Conservation (phyloP, 2,888 invertebrate genomes). For the Lasioglossum malachurum region DNA sequence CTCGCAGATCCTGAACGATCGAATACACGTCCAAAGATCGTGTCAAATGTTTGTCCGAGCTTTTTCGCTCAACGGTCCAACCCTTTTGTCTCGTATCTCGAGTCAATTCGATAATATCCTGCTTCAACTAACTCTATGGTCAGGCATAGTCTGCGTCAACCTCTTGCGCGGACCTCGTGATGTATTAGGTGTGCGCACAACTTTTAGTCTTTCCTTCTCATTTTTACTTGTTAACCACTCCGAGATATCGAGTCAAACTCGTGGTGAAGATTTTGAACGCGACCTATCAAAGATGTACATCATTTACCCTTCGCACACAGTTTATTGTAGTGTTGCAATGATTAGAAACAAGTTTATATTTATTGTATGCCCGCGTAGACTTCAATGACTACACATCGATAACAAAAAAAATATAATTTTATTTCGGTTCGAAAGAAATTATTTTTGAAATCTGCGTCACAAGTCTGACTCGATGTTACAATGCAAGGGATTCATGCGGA, state of each 20-base stretch:
- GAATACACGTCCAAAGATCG: slow-evolving; percentile 49
- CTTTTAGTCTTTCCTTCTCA: background rate
- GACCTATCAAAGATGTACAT: background rate
- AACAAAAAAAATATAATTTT: too few species aligned
- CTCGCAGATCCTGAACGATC: slow-evolving; percentile 50
- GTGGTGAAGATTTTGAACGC: background rate
- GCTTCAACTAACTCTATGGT: background rate
- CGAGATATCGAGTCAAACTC: background rate
- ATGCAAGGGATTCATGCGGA: background rate
- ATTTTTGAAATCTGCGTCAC: background rate
- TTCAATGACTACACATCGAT: too few species aligned
- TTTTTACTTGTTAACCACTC: background rate
- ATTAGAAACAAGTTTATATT: background rate
- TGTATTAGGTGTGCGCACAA: background rate
- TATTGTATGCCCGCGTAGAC: too few species aligned
- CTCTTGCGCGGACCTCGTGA: background rate
- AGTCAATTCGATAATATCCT: background rate
- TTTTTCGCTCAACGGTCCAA: background rate
- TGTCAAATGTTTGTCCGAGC: slow-evolving; percentile 11
- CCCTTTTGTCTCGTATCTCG: background rate
- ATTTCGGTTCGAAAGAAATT: too few species aligned
- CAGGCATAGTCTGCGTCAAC: background rate
- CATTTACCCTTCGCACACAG: background rate
- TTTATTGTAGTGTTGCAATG: background rate
- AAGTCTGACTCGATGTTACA: background rate